Evolutionary conservation across 2,888 invertebrate species (phyloP).

Genomic region (Diplazon laetatorius): DNA sequence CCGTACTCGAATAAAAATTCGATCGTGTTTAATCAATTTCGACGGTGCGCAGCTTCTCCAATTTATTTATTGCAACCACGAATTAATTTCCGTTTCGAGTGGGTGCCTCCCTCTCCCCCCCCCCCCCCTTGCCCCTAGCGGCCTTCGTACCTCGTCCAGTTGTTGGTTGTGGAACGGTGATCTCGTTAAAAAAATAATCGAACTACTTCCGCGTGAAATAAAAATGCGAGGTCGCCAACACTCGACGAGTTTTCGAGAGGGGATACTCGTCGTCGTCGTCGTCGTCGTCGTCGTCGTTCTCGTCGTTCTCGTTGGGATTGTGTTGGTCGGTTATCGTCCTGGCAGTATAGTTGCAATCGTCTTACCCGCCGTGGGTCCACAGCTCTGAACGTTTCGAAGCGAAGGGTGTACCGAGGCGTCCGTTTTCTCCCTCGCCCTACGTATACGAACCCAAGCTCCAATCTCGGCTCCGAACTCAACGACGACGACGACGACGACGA

Average conservation of each 20-base stretch:
- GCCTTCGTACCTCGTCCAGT: not conserved
- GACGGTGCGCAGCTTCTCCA: not conserved
- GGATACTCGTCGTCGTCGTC: constrained; percentile 28
- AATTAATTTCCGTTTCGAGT: constrained; percentile 42
- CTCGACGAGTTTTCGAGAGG: constrained; percentile 34
- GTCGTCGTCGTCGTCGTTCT: constrained; percentile 19
- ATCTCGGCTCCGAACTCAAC: constrained; percentile 52
- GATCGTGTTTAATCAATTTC: not conserved
- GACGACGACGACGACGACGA: constrained; percentile 42
- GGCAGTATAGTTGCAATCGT: constrained; percentile 47
- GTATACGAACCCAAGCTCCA: constrained; percentile 51
- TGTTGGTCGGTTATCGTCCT: constrained; percentile 17
- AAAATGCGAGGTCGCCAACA: constrained; percentile 35
- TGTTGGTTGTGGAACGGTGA: constrained; percentile 12
- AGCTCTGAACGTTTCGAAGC: constrained; percentile 45
- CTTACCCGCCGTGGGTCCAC: constrained; percentile 43
- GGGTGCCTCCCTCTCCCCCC: too few species aligned
- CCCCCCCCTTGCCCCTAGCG: not conserved
- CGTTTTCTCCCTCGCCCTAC: constrained; percentile 56
- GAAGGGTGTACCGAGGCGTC: constrained; percentile 44
- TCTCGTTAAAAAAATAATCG: constrained; percentile 52
- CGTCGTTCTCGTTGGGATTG: constrained; percentile 16
- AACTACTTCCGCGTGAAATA: constrained; percentile 38
- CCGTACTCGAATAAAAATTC: not conserved
- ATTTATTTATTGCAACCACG: constrained; percentile 31